Percentiles rank a stretch among this genome's conserved stretches.
phyloP scores from a whole-genome alignment of 1,140 invertebrate species.

The Saccostrea glomerata region DNA sequence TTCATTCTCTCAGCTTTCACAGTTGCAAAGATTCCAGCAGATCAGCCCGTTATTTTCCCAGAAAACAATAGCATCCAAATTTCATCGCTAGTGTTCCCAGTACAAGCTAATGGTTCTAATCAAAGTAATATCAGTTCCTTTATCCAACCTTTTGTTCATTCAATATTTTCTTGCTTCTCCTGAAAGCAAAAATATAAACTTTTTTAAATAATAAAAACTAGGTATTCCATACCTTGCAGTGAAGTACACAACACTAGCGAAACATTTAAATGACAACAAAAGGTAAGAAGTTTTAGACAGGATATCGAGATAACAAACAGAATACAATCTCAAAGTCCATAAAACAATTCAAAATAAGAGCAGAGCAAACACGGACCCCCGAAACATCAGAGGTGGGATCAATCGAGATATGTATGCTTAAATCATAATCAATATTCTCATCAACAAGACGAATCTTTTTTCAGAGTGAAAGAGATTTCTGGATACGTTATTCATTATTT shows the following conservation, averaged over 20 bases:
- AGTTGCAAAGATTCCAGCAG: not conserved
- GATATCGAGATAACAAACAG: too few species aligned
- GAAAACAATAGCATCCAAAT: not conserved
- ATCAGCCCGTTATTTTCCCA: not conserved
- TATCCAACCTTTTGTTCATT: too few species aligned
- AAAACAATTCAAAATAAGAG: too few species aligned
- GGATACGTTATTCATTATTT: too few species aligned
- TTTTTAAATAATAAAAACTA: not conserved
- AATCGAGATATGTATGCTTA: too few species aligned
- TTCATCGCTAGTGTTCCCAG: not conserved
- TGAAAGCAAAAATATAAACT: too few species aligned
- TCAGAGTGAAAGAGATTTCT: too few species aligned
- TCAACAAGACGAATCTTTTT: too few species aligned
- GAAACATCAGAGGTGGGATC: too few species aligned
- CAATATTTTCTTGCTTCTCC: not conserved
- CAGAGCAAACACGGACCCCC: too few species aligned
- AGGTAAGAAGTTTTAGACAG: not conserved
- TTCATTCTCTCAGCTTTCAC: not conserved
- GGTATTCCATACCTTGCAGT: not conserved
- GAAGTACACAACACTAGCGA: not conserved
- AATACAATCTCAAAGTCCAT: too few species aligned
- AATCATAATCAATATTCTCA: too few species aligned
- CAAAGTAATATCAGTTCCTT: not conserved
- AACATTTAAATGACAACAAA: not conserved
- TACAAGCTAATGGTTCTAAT: not conserved